Evolutionary conservation across 2,888 invertebrate species (phyloP).

Genomic region (Meteorus cinctellus): DNA sequence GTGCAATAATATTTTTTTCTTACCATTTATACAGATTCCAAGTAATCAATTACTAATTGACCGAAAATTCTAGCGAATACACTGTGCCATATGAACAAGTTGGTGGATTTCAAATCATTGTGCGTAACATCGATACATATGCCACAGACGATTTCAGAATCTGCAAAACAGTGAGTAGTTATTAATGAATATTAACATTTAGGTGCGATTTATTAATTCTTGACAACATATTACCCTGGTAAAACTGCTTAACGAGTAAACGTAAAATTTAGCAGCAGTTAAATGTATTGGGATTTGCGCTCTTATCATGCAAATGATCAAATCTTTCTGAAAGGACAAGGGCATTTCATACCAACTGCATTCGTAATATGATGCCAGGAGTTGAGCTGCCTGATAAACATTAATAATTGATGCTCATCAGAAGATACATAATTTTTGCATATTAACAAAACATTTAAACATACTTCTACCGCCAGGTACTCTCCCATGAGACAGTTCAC

Average conservation of each 20-base stretch:
- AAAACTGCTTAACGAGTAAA: slow-evolving; percentile 74
- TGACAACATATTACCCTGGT: slow-evolving; percentile 71
- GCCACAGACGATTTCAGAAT: slow-evolving; percentile 50
- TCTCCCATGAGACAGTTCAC: slow-evolving; percentile 57
- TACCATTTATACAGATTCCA: not conserved
- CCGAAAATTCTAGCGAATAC: no score
- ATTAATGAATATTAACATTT: not conserved
- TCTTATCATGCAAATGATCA: slow-evolving; percentile 75
- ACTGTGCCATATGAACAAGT: no score
- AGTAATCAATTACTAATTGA: not conserved
- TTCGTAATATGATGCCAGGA: slow-evolving; percentile 75
- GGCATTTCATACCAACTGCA: slow-evolving; percentile 77
- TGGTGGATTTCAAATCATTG: slow-evolving; percentile 30
- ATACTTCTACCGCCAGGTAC: slow-evolving; percentile 53
- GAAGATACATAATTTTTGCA: not conserved
- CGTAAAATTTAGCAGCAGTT: slow-evolving; percentile 76
- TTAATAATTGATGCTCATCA: not conserved
- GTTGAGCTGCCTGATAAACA: slow-evolving; percentile 69
- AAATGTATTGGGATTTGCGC: slow-evolving; percentile 75
- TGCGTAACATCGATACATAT: slow-evolving; percentile 48
- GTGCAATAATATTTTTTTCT: slow-evolving; percentile 21
- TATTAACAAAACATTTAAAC: slow-evolving; percentile 2
- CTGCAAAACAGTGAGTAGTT: slow-evolving; percentile 44
- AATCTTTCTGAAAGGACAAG: slow-evolving; percentile 69
- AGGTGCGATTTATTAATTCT: not conserved